These are phyloP conservation scores for Picathartes gymnocephalus DNA, from an alignment of 2,113 vertebrate genomes.

Conservation along the genomic window DNA sequence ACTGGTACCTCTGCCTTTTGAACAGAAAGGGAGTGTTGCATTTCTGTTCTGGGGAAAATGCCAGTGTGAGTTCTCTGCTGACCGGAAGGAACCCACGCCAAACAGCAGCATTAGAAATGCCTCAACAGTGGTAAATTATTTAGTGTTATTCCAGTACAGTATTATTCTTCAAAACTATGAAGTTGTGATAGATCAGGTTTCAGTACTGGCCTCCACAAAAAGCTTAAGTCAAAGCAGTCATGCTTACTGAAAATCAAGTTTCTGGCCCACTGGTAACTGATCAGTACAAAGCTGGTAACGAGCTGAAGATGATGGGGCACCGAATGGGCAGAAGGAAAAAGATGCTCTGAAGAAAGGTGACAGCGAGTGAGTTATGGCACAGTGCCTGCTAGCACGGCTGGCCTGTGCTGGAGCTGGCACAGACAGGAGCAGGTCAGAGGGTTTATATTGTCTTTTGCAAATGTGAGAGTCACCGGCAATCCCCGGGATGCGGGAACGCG, in stretches of 20 bases:
- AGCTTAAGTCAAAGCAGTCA: neutral
- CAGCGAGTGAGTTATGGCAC: accelerated
- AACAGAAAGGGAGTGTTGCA: neutral
- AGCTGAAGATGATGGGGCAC: neutral
- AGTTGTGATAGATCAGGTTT: neutral
- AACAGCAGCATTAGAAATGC: neutral
- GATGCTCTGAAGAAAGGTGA: neutral
- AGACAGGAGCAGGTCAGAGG: neutral
- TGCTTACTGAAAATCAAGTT: neutral
- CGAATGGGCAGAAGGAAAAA: neutral
- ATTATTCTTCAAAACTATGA: neutral
- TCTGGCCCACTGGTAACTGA: neutral
- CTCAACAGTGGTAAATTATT: neutral
- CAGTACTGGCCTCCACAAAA: accelerated
- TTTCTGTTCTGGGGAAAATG: neutral
- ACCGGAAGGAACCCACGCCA: neutral
- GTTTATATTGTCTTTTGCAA: neutral
- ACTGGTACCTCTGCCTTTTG: neutral
- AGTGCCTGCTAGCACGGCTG: neutral
- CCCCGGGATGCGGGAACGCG: neutral
- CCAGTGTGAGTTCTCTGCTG: neutral
- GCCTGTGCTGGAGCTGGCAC: neutral
- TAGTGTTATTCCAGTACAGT: neutral
- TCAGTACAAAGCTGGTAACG: neutral
- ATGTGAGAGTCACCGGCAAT: neutral